Base-by-base conservation (phyloP, 2,888 invertebrate genomes). In the Anaspis maculata region DNA sequence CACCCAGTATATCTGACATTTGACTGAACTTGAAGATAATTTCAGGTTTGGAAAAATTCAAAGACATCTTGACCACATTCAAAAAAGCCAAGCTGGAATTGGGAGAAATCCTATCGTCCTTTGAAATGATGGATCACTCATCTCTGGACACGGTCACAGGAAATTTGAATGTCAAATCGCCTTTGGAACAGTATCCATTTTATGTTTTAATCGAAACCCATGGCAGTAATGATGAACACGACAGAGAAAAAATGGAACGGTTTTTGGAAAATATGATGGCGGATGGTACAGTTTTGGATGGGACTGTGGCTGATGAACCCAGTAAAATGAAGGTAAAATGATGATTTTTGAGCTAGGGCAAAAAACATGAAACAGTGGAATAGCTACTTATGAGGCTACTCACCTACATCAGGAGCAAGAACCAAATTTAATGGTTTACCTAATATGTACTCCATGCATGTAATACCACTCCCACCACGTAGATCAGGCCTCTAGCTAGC, bases 71-170 rank as follows among this genome's bases (percentile, higher is more conserved):
- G 9, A 69, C 80, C 47, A 76, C 88, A 0, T 86, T 83, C 56
- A 71, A 74, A 46, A 69, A 76, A 41, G 88, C 92, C 0, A 88
- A 83, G 61, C 64, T 63, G 1, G 74, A 78, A 13, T 67, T 95
- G 7, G 87, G 84, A 1, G 96, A 97, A 69, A 87, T 94, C 44
- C 64, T 98, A 23, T 95, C 96, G 3, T 91, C 96, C 0, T 96
- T 90, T 67, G 98, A 98, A 70, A 77, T 97, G 72, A 83, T 97
- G 39, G 97, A 98, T 64, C 70, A 70, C 7, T 64, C 66, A 24
- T 77, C 89, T 0, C 70, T 96, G 52, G 72, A 73, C n/a, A 71
- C 76, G 21, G 77, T 80, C 0, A 70, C 73, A 1, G 61, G 69
- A 25, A 75, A 83, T 56, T 72, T 78, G 30, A 72, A 74, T 6